phyloP scores from a whole-genome alignment of 2,888 invertebrate genomes.

The Calliphora vomitoria region DNA sequence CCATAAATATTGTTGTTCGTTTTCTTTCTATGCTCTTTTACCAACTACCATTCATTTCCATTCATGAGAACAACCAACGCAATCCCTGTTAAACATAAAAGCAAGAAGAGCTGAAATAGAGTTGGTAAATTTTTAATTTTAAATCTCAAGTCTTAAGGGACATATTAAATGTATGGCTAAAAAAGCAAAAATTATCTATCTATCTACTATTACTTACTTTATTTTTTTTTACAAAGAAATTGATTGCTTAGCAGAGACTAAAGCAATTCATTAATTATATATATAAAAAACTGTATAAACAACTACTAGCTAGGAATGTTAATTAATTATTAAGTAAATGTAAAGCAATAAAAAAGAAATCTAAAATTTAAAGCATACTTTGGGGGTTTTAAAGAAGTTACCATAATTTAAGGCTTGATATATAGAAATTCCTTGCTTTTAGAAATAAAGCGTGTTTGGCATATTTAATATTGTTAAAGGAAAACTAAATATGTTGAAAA shows the following conservation, averaged over 20 bases:
- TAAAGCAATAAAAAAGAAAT: slow-evolving; percentile 17
- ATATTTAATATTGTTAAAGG: background rate
- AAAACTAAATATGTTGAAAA: background rate
- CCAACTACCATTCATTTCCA: slow-evolving; percentile 2
- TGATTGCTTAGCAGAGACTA: background rate
- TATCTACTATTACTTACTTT: slow-evolving; percentile 18
- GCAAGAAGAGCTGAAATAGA: slow-evolving; percentile 25
- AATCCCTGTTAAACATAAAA: slow-evolving; percentile 5
- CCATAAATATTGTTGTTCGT: slow-evolving; percentile 62
- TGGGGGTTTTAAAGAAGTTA: slow-evolving; percentile 35
- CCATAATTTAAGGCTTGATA: background rate
- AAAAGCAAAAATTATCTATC: slow-evolving; percentile 25
- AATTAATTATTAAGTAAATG: slow-evolving; percentile 56
- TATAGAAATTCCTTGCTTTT: background rate
- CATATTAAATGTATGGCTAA: slow-evolving; percentile 42
- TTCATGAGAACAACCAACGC: background rate
- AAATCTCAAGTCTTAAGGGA: slow-evolving; percentile 61
- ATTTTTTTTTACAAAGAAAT: slow-evolving; percentile 2
- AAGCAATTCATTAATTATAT: slow-evolving; percentile 54
- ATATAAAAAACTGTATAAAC: slow-evolving; percentile 25
- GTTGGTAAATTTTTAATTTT: slow-evolving; percentile 60
- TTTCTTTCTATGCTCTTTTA: slow-evolving; percentile 31
- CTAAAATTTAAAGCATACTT: slow-evolving; percentile 51
- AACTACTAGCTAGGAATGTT: slow-evolving; percentile 32
- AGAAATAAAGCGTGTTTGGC: background rate